Conservation (phyloP, 1,140 invertebrate species). For the Littorina saxatilis region DNA sequence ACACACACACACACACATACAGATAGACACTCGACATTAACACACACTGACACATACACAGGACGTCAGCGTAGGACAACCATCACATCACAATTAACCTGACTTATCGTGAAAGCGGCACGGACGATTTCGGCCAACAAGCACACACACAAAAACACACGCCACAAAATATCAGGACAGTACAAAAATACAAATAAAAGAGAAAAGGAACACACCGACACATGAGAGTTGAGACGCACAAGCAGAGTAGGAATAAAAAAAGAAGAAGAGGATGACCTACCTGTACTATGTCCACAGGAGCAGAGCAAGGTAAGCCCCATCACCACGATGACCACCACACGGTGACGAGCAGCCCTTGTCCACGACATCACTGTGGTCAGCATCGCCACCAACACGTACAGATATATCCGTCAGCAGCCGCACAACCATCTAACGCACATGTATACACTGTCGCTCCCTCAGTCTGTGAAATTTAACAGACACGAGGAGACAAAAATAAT, state of each 20-base stretch:
- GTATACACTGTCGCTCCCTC: no score
- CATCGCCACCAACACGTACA: neutral
- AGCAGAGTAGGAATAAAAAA: neutral
- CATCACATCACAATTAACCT: neutral
- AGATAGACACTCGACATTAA: slow-evolving; percentile 1
- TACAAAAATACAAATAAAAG: neutral
- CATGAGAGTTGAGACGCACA: neutral
- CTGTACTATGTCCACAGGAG: neutral
- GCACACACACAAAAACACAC: neutral
- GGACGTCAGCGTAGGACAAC: neutral
- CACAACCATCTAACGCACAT: no score
- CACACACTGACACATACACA: slow-evolving; percentile 14
- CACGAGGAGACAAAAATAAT: no score
- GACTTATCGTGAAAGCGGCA: no score
- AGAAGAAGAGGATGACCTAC: slow-evolving; percentile 13
- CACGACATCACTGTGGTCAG: neutral
- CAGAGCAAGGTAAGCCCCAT: slow-evolving; percentile 9
- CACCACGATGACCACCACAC: neutral
- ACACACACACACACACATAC: slow-evolving; percentile 24
- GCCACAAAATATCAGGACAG: neutral
- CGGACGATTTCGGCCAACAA: no score
- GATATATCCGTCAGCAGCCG: neutral
- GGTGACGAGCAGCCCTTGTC: neutral
- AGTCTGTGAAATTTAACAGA: no score
- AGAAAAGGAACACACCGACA: neutral